A percentile compares a stretch with the other conserved stretches of the same genome.
These are phyloP conservation scores for Thalassoma bifasciatum DNA, from an alignment of 2,113 vertebrate species.

Conservation along the genomic window DNA sequence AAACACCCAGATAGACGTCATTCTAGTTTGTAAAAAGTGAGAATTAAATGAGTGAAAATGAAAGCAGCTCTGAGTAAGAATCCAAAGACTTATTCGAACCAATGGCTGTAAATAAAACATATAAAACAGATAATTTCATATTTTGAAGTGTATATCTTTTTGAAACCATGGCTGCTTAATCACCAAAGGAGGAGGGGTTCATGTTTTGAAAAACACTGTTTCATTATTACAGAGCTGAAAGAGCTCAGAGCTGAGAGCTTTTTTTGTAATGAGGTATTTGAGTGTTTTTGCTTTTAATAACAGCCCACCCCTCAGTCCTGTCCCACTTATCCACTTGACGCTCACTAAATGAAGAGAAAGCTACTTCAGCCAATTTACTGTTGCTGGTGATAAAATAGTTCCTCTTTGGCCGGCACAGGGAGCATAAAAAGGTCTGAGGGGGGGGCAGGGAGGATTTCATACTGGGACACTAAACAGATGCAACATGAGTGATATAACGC, in stretches of 20 bases:
- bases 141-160: no score
- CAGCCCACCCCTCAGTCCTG: neutral
- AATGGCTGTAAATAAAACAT: no score
- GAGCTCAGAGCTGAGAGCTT: neutral
- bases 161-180: slow-evolving; percentile 18
- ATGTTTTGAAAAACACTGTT: neutral
- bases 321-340: slow-evolving; percentile 12
- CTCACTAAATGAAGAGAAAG: slow-evolving; percentile 12
- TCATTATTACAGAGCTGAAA: no score
- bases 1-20: no score
- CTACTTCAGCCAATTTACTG: slow-evolving; percentile 57
- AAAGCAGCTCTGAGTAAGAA: no score
- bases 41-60: no score
- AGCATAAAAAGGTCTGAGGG: neutral
- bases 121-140: no score
- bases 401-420: slow-evolving; percentile 20
- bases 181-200: neutral
- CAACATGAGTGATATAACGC: slow-evolving; percentile 41
- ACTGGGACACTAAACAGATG: slow-evolving; percentile 60
- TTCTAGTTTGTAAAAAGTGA: no score
- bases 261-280: neutral
- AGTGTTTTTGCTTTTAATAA: neutral
- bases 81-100: no score
- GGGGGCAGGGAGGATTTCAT: slow-evolving; percentile 32
- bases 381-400: slow-evolving; percentile 33